Evolutionary conservation across 2,113 vertebrate species (phyloP).

Genomic region (Peromyscus leucopus): DNA sequence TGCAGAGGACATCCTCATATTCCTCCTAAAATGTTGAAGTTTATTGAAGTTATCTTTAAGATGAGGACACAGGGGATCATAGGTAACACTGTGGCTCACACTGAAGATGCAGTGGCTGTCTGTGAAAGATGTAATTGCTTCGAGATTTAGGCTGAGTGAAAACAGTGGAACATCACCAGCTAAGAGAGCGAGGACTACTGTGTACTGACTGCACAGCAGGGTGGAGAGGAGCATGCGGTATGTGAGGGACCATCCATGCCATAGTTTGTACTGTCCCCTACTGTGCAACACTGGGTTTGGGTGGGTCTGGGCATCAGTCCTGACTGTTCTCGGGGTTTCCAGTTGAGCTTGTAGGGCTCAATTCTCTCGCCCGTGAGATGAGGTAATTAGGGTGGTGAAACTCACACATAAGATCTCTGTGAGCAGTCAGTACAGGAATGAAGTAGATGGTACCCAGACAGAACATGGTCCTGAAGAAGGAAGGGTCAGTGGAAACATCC

Average conservation of each 20-base stretch:
- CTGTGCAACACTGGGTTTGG: neutral
- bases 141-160: neutral
- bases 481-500: neutral
- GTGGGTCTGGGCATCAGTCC: neutral
- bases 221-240: rapidly evolving
- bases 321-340: neutral
- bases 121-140: neutral
- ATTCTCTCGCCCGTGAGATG: neutral
- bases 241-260: no score
- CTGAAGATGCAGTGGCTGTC: neutral
- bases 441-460: rapidly evolving
- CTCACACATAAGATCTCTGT: rapidly evolving
- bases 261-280: rapidly evolving
- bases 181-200: neutral
- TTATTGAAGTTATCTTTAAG: neutral
- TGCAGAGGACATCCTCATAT: rapidly evolving
- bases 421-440: no score
- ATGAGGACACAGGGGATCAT: neutral
- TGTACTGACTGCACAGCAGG: neutral
- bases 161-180: rapidly evolving
- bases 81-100: neutral
- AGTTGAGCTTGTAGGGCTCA: neutral
- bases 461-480: neutral
- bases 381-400: neutral
- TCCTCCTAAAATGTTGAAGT: neutral